A percentile compares a stretch with the other conserved stretches of the same genome.
Evolutionary conservation across 2,888 invertebrate species (phyloP).

Genomic region (Cephus nigrinus): DNA sequence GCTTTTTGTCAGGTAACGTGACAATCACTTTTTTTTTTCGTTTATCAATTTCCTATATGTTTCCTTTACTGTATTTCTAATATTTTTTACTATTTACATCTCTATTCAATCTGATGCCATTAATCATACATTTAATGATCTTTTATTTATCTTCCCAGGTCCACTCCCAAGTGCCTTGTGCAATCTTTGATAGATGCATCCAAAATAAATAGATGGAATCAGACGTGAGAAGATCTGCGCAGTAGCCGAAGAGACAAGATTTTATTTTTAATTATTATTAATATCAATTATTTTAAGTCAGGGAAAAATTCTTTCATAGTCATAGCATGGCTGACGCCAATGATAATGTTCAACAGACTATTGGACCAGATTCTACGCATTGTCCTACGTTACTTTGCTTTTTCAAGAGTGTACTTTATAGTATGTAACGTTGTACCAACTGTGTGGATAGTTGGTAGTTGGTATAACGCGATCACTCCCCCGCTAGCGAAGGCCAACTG

Average conservation of each 20-base stretch:
- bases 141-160: neutral
- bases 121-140: too few species aligned
- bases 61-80: neutral
- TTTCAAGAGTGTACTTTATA: conserved; percentile 23
- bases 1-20: neutral
- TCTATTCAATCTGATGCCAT: neutral
- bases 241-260: neutral
- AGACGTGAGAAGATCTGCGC: neutral
- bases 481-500: conserved; percentile 44
- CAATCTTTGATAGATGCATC: neutral
- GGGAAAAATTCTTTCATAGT: neutral
- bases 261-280: neutral
- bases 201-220: neutral
- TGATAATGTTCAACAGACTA: conserved; percentile 5
- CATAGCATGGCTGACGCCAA: neutral
- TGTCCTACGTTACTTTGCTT: conserved; percentile 11
- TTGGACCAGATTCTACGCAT: neutral
- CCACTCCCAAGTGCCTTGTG: neutral
- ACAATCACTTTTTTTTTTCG: neutral
- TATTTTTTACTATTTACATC: neutral
- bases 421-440: neutral
- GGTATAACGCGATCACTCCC: conserved; percentile 41
- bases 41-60: neutral
- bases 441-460: neutral
- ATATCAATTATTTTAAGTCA: too few species aligned